Evolutionary conservation across 2,113 vertebrate species (phyloP), one percentile per base, ranked within the genome.

Genomic region (Gymnorhina tibicen): DNA sequence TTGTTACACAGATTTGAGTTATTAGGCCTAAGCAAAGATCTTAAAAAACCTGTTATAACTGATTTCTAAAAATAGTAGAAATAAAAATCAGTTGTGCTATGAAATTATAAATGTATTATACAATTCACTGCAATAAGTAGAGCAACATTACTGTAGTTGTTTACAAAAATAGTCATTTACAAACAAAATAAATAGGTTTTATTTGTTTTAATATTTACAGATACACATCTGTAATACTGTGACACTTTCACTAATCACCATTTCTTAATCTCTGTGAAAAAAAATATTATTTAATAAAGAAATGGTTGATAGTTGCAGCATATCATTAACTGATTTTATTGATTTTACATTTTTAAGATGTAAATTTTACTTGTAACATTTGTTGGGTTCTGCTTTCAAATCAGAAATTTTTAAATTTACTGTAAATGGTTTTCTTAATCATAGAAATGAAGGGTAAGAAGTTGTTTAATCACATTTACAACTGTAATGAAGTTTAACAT

Each of bases 231-330:
- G 55, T 96, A 95, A 68, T 97, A 60, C 13, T 74, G 13, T 42
- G 13, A 53, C 17, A 56, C 10, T 50, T 13, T 37, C 23, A 69
- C 93, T 96, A 96, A 89, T 78, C 83, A 98, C 63, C 89, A 75
- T 95, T 77, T 84, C 82, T 58, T 92, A 94, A 23, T 89, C 87
- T 91, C 37, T 84, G 39, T 62, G 91, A 75, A 75, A 80, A 92
- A 52, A 9, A 13, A 39, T 11, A 16, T 7, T 82, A 64, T 97
- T 97, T 97, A 97, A 97, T 97, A 89, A 76, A 76, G 77, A 92
- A 98, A 46, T 14, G 22, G 5, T 24, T 79, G 19, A 16, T 27
- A 41, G 9, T 49, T 73, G 10, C 8, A 82, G 10, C 5, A 58
- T 9, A 27, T 67, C 8, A 56, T 58, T 79, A 62, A 69, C 8